Base-by-base conservation (phyloP, 1,140 invertebrate species). In the Drosophila murphyi region DNA sequence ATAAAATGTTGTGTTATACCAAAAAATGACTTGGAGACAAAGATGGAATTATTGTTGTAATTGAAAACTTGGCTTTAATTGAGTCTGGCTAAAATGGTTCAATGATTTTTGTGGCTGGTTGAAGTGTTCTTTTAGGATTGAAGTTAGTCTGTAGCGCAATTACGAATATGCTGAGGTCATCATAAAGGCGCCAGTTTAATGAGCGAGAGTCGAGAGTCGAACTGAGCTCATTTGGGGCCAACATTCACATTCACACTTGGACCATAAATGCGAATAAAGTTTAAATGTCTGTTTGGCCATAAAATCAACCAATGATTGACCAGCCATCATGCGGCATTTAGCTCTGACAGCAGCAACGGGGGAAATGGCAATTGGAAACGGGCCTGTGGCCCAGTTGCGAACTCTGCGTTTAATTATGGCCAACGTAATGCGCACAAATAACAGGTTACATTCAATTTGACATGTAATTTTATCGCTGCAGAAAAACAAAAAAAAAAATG, bases 391-490 rank as follows among this genome's bases (percentile, higher is more conserved):
- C 47, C 28, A 57, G 43, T 48, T 75, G 60, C 55, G 31, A 51
- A 51, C 48, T 55, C 61, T 56, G 70, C 72, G 83, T 78, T 87
- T 87, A 87, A 87, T 87, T 89, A 83, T 87, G 77, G 77, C 80
- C 69, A 70, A 60, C 70, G 80, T 83, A 87, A 87, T 89, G 80
- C 73, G 85, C 80, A 78, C 83, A 88, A 87, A 83, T 87, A 83
- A 85, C 83, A 87, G 85, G 85, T 87, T 87, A 89, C 85, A 87
- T 83, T 87, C 83, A 87, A 87, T 87, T 87, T 87, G 83, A 87
- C 83, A 87, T 87, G 83, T 87, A 88, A 87, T 87, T 87, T 89
- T 89, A 87, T 87, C 70, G 85, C 73, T 82, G 72, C 76, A 78
- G 39, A 80, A 72, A 20, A 82, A 73, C 80, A 72, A 64, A 86